Base-by-base conservation (phyloP, 2,888 invertebrate genomes). In the Helleia helle region DNA sequence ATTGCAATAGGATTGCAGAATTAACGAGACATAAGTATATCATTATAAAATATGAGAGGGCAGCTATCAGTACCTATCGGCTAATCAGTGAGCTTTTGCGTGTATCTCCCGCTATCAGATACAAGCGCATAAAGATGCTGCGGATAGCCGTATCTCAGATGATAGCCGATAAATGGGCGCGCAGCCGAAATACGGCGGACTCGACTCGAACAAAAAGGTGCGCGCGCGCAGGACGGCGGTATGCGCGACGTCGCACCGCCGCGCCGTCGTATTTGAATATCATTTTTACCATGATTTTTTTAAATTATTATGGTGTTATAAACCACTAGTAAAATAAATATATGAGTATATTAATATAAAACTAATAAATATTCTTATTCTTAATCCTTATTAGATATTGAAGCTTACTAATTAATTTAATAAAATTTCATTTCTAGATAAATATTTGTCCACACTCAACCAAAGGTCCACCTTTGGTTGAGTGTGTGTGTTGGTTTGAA, bases 131-230 rank as follows among this genome's bases (percentile, higher is more conserved):
- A 73, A 74, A 72, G 79, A 74, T 74, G 61, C 67, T 55, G 56
- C 50, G 62, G 72, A 73, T 75, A 70, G 62, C 67, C 62, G 71
- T 75, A 77, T 80, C 79, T 70, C 67, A 69, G 79, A 77, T 73
- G 74, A 74, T 73, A 71, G 67, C 64, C 51, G 80, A 80, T 80
- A 81, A 77, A 76, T 65, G 67, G 62, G 51, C 51, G 62, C 56
- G 68, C 79, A 73, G 75, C 83, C 83, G 70, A 83, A 81, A 81
- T 81, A 81, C 77, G 65, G 62, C 57, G 59, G 62, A 58, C 56
- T 53, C 48, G 62, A 58, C 56, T 53, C 48, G 65, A 65, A 63
- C 77, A 76, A 79, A 80, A 76, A 76, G 77, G 62, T 56, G 64
- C 67, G 61, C 61, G 56, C 47, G 58, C 65, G 64, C 52, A 38